phyloP scores from a whole-genome alignment of 2,113 vertebrate genomes.

The Rallus limicola region DNA sequence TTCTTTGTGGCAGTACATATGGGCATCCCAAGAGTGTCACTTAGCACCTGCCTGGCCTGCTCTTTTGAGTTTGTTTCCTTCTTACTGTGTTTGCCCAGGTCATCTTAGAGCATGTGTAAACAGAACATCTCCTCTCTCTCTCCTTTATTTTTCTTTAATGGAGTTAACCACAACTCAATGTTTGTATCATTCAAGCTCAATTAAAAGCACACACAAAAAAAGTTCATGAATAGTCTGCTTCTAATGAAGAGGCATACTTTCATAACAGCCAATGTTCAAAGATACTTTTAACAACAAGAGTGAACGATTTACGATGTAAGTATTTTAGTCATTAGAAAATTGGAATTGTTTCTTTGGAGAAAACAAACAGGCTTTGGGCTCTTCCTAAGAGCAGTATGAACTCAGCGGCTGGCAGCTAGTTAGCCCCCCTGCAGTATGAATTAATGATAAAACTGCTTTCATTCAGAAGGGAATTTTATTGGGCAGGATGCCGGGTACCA shows the following conservation, averaged over 20 bases:
- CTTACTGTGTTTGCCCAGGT: background rate
- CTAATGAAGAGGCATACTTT: conserved; percentile 50
- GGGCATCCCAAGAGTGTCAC: background rate
- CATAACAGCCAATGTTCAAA: conserved; percentile 30
- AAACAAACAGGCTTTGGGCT: conserved; percentile 54
- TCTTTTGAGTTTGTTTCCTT: background rate
- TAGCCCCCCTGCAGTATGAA: conserved; percentile 52
- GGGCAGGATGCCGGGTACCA: conserved; percentile 66
- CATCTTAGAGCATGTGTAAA: conserved; percentile 4
- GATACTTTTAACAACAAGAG: conserved; percentile 51
- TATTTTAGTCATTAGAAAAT: conserved; percentile 54
- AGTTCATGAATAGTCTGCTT: conserved; percentile 47
- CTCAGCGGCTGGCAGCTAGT: conserved; percentile 36
- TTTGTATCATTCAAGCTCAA: conserved; percentile 52
- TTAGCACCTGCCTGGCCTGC: background rate
- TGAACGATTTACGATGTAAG: conserved; percentile 38
- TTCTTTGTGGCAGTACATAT: background rate
- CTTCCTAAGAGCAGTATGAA: conserved; percentile 42
- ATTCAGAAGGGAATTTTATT: conserved; percentile 64
- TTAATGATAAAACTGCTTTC: conserved; percentile 70
- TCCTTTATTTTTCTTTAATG: background rate
- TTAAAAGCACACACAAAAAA: conserved; percentile 33
- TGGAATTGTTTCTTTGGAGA: conserved; percentile 43
- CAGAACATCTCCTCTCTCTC: background rate
- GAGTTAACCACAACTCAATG: conserved; percentile 43